These are phyloP conservation scores for Corynorhinus townsendii DNA, from an alignment of 2,113 vertebrate genomes.

Conservation along the genomic window DNA sequence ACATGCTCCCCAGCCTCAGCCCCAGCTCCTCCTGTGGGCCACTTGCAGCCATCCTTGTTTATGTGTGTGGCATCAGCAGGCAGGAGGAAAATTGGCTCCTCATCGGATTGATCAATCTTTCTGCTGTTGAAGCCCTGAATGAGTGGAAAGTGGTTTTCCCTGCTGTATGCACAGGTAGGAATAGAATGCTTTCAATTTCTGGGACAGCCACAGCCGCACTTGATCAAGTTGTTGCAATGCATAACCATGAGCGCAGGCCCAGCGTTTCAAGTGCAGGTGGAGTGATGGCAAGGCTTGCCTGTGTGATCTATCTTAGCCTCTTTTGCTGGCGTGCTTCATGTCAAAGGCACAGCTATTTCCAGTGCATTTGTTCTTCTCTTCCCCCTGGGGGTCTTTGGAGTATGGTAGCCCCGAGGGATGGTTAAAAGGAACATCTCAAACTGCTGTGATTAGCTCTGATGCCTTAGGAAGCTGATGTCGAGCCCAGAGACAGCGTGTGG, in stretches of 20 bases:
- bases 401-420: background rate
- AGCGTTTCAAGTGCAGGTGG: background rate
- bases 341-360: slow-evolving; percentile 15
- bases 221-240: slow-evolving; percentile 45
- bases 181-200: slow-evolving; percentile 77
- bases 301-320: slow-evolving; percentile 42
- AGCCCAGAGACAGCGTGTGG: background rate
- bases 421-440: slow-evolving; percentile 29
- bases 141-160: slow-evolving; percentile 78
- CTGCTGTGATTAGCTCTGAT: slow-evolving; percentile 3
- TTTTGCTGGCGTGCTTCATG: background rate
- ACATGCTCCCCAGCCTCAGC: too few relatives aligned
- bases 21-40: rapidly evolving
- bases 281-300: background rate
- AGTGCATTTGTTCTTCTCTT: background rate
- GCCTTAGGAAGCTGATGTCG: background rate
- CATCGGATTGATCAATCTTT: slow-evolving; percentile 76
- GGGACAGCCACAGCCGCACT: slow-evolving; percentile 57
- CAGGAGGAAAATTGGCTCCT: slow-evolving; percentile 64
- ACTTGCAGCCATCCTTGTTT: slow-evolving; percentile 10
- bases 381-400: background rate
- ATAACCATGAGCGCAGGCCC: background rate
- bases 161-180: slow-evolving; percentile 62
- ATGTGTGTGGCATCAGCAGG: slow-evolving; percentile 27
- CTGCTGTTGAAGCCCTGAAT: slow-evolving; percentile 73